These are phyloP conservation scores for Reticulitermes speratus DNA, from an alignment of 1,140 invertebrate species.

Conservation along the genomic window DNA sequence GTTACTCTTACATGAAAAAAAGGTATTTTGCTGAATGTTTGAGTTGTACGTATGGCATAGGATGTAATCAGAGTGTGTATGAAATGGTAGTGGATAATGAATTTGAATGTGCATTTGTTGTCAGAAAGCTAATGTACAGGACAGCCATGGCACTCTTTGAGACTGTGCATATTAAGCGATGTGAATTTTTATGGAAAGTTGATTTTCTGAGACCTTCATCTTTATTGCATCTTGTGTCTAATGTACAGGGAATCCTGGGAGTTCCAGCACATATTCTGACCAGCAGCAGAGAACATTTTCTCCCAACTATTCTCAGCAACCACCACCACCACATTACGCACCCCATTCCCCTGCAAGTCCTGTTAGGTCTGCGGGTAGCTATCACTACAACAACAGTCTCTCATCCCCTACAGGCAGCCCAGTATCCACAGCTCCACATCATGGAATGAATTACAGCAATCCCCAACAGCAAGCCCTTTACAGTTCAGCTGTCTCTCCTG, in stretches of 20 bases:
- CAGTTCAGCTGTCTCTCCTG: conserved; percentile 24
- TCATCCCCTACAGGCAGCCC: neutral
- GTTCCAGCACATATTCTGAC: conserved; percentile 10
- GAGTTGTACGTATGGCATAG: no score
- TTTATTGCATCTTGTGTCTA: no score
- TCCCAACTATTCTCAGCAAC: neutral
- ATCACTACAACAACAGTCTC: neutral
- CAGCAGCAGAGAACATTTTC: conserved; percentile 14
- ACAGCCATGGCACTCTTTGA: no score
- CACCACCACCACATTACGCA: conserved; percentile 8
- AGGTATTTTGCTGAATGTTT: no score
- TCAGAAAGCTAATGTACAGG: no score
- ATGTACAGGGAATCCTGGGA: conserved; percentile 8
- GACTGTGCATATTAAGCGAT: no score
- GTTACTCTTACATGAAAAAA: no score
- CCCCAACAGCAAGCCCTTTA: conserved; percentile 19
- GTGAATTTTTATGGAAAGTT: no score
- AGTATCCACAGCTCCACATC: neutral
- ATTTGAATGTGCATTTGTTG: no score
- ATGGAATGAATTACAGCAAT: conserved; percentile 33
- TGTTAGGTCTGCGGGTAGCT: neutral
- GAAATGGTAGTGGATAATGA: no score
- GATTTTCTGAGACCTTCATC: no score
- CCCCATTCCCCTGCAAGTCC: conserved; percentile 14
- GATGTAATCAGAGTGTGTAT: no score